Conservation (phyloP, 2,113 vertebrate genomes). For the Alligator sinensis region DNA sequence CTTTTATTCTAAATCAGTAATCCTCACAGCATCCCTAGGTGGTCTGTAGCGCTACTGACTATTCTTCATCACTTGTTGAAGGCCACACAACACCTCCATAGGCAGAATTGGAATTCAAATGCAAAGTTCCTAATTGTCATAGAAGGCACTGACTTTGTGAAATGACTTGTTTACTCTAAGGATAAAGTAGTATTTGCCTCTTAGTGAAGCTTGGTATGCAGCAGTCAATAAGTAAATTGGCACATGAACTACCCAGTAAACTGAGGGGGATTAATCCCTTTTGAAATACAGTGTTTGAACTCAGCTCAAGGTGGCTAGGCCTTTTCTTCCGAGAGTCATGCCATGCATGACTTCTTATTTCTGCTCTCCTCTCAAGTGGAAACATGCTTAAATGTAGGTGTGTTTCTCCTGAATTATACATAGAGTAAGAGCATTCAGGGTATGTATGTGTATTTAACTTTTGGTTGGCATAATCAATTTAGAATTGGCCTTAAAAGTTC, state of each 20-base stretch:
- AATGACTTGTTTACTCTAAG: neutral
- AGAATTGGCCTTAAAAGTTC: too few relatives aligned
- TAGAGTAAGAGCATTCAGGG: neutral
- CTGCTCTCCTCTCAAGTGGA: neutral
- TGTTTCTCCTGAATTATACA: neutral
- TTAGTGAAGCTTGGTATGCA: neutral
- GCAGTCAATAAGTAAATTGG: neutral
- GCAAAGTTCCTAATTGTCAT: neutral
- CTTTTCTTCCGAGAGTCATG: neutral
- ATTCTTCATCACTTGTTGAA: too few relatives aligned
- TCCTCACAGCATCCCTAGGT: too few relatives aligned
- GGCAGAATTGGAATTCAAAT: neutral
- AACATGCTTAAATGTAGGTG: neutral
- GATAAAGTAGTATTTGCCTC: neutral
- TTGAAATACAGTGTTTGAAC: neutral
- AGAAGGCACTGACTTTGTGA: rapidly evolving
- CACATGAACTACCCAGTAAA: neutral
- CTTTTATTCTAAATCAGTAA: neutral
- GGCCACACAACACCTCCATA: neutral
- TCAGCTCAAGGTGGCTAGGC: neutral
- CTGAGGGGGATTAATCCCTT: neutral
- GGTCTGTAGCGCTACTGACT: too few relatives aligned
- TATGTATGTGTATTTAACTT: too few relatives aligned
- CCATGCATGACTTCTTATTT: neutral
- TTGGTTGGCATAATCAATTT: too few relatives aligned